Evolutionary conservation across 1,140 invertebrate species (phyloP).

Genomic region (Gerris buenoi): DNA sequence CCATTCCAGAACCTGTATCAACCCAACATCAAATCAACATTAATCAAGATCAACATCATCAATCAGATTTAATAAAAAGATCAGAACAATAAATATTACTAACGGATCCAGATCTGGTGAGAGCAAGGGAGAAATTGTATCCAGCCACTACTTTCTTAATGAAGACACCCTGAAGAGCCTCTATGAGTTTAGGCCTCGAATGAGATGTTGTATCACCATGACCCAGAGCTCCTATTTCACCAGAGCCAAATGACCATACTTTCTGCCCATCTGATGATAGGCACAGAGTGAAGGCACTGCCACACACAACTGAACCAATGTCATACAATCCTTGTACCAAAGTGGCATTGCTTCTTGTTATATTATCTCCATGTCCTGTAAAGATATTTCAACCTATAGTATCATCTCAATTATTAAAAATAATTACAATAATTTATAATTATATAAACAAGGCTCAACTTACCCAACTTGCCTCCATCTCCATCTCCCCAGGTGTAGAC

Average conservation of each 20-base stretch:
- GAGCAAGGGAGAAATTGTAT: constrained; percentile 42
- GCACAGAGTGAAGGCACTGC: constrained; percentile 45
- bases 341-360: constrained; percentile 38
- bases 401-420: too few relatives aligned
- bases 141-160: constrained; percentile 43
- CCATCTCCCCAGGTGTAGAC: constrained; percentile 47
- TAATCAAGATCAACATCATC: neutral
- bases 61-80: constrained; percentile 8
- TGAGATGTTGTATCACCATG: constrained; percentile 40
- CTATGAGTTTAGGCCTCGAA: constrained; percentile 43
- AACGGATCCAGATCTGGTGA: constrained; percentile 36
- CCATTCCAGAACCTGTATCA: constrained; percentile 44
- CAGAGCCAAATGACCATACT: constrained; percentile 48
- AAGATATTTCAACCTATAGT: constrained; percentile 7
- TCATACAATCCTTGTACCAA: constrained; percentile 39
- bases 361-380: constrained; percentile 38
- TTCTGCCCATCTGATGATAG: constrained; percentile 44
- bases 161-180: constrained; percentile 41
- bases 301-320: constrained; percentile 45
- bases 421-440: too few relatives aligned
- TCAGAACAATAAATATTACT: constrained; percentile 9
- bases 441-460: too few relatives aligned
- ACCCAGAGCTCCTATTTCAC: constrained; percentile 45
- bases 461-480: constrained; percentile 44
- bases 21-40: too few relatives aligned